Evolutionary conservation across 2,888 invertebrate species (phyloP).

Genomic region (Nebria brevicollis): DNA sequence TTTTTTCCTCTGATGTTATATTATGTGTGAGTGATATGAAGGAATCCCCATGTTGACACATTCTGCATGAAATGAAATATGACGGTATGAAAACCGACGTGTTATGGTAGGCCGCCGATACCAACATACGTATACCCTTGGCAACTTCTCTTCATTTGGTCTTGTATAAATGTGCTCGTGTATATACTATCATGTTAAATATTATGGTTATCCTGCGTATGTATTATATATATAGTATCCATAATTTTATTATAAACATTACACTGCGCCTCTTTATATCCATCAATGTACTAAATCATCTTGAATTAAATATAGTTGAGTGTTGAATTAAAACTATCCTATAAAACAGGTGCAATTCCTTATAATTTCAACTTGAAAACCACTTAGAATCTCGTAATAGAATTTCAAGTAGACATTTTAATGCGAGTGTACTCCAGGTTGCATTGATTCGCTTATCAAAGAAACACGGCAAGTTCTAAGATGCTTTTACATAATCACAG

Average conservation of each 20-base stretch:
- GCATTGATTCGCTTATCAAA: not conserved
- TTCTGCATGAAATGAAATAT: slow-evolving; percentile 31
- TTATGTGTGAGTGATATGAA: not conserved
- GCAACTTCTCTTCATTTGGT: not conserved
- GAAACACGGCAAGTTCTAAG: not conserved
- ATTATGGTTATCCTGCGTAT: not conserved
- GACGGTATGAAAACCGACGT: slow-evolving; percentile 17
- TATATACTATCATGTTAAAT: not conserved
- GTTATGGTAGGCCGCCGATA: not conserved
- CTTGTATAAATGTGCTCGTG: not conserved
- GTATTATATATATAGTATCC: no score
- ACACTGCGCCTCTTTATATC: no score
- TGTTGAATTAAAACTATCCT: no score
- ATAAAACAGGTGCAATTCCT: no score
- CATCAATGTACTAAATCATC: no score
- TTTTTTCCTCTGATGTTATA: not conserved
- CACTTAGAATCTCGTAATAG: not conserved
- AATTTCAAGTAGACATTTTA: not conserved
- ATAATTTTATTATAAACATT: no score
- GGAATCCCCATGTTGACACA: slow-evolving; percentile 40
- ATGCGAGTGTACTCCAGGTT: not conserved
- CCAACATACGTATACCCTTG: not conserved
- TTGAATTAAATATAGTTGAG: no score
- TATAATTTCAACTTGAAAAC: no score
- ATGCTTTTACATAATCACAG: slow-evolving; percentile 34